Percentiles rank a stretch among this genome's conserved stretches.
phyloP scores from a whole-genome alignment of 2,113 vertebrate genomes.

The Turdus rufiventris region DNA sequence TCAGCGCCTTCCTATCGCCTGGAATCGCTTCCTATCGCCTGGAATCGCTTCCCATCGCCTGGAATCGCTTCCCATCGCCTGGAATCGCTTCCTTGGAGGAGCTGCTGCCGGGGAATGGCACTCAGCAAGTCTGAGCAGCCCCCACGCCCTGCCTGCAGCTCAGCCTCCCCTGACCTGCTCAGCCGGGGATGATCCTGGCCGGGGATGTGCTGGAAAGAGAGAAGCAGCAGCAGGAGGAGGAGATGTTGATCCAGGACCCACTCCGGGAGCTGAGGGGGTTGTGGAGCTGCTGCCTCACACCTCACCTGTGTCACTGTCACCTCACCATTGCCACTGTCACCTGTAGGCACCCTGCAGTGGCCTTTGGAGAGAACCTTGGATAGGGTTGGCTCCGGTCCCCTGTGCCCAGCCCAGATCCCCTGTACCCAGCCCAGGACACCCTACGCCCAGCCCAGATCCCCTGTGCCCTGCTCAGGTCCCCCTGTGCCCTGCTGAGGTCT shows the following conservation, averaged over 20 bases:
- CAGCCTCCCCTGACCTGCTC: not conserved
- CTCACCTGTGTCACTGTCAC: not conserved
- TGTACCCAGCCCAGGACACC: too few relatives aligned
- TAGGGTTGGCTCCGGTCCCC: too few relatives aligned
- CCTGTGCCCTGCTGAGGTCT: too few relatives aligned
- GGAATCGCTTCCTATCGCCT: not conserved
- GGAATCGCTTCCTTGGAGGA: not conserved
- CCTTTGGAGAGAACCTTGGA: not conserved
- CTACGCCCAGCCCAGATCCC: too few relatives aligned
- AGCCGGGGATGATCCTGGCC: not conserved
- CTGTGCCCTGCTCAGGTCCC: not conserved
- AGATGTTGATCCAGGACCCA: not conserved
- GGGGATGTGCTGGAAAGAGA: not conserved
- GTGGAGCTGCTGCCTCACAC: not conserved
- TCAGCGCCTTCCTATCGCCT: not conserved
- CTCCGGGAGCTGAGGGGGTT: not conserved
- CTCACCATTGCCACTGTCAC: not conserved
- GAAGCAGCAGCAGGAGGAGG: not conserved
- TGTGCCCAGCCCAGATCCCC: too few relatives aligned
- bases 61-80: not conserved
- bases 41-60: not conserved
- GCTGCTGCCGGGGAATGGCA: not conserved
- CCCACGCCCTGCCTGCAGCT: not conserved
- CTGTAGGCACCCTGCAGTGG: not conserved
- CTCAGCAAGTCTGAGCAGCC: not conserved